Base-by-base conservation (phyloP, 2,888 invertebrate species). In the Cotesia congregata region DNA sequence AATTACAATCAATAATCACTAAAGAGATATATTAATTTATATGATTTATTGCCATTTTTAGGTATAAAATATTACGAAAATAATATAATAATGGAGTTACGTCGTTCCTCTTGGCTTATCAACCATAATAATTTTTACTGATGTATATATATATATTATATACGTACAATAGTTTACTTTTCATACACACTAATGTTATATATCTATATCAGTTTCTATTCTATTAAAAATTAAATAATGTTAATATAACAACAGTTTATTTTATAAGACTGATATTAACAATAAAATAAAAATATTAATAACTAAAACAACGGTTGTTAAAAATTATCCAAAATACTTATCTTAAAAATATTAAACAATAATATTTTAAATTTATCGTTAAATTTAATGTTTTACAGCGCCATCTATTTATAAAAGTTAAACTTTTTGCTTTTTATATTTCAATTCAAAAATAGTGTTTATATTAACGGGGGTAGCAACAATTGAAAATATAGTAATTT, bases 101-200 rank as follows among this genome's bases (percentile, higher is more conserved):
- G 9, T 72, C 76, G 82, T 82, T 82, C 80, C 82, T 82, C 80
- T 80, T 82, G 82, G 82, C 76, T 78, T 82, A 69, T 74, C 82
- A 82, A 77, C 80, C 82, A 80, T 82, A 75, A 80, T 82, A 75
- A 79, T 78, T 80, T 82, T 80, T 80, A 77, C 77, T 76, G 70
- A 76, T 61, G 73, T 50, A n/a, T n/a, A n/a, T n/a, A 76, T 61
- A 76, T 76, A 59, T 69, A 77, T 65, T 69, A 73, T 77, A 68
- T 60, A 17, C 1, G 17, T 17, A 17, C 17, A 17, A 17, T 17
- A 17, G 17, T 1, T 17, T 17, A 17, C 17, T 17, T 17, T 17
- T 17, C 17, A 17, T 17, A 17, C 0, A 17, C 17, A 1, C 0
- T 17, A 17, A 17, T 17, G 17, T 17, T 17, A 17, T 17, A 17